Percentiles rank a stretch among this genome's conserved stretches.
These are phyloP conservation scores for Ellobius talpinus DNA, from an alignment of 2,113 vertebrate genomes.

Conservation along the genomic window DNA sequence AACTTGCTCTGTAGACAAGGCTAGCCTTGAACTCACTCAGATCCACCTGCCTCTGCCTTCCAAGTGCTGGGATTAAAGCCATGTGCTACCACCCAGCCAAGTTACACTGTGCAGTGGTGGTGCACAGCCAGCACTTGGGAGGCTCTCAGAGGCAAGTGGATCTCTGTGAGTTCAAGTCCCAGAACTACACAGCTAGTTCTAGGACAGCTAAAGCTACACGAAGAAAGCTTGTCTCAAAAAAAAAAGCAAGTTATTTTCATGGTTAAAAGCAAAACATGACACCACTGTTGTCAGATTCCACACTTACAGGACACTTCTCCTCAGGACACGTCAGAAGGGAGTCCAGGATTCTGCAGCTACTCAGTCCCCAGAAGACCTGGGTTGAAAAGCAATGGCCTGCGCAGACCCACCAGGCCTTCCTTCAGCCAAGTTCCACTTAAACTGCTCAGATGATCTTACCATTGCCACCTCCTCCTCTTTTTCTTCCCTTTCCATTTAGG, in stretches of 20 bases:
- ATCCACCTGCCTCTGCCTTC: too few relatives aligned
- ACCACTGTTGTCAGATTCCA: background rate
- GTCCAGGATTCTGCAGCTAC: background rate
- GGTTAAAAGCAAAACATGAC: slow-evolving; percentile 57
- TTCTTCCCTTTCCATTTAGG: too few relatives aligned
- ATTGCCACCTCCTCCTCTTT: background rate
- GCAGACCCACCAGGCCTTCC: background rate
- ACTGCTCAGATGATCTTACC: background rate
- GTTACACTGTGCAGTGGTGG: background rate
- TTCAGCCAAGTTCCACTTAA: background rate
- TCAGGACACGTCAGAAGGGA: background rate
- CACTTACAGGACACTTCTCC: background rate
- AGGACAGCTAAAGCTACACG: background rate
- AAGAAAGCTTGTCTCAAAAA: background rate
- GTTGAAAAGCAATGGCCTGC: fast-evolving
- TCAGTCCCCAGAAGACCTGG: background rate
- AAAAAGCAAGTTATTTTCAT: background rate
- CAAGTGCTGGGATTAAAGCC: too few relatives aligned
- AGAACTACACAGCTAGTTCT: background rate
- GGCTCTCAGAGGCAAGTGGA: background rate
- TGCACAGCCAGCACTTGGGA: background rate
- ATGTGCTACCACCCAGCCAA: too few relatives aligned
- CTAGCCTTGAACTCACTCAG: too few relatives aligned
- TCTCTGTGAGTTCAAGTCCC: background rate
- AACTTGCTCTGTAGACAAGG: too few relatives aligned